Evolutionary conservation across 2,113 vertebrate genomes (phyloP), one percentile per base, ranked within the genome.

Genomic region (Alectura lathami): DNA sequence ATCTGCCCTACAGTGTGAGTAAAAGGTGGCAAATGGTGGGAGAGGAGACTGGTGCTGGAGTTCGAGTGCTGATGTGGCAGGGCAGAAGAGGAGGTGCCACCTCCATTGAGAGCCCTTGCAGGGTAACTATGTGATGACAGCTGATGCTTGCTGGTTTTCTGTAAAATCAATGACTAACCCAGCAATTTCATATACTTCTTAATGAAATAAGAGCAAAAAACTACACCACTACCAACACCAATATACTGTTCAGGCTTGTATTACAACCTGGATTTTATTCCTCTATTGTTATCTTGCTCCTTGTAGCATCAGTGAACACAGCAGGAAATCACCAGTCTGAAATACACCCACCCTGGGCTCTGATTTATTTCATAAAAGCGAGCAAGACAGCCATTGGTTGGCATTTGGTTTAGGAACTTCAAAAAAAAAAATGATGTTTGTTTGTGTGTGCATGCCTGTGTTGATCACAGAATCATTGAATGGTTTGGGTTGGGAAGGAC

Each of bases 181-280:
- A 47, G 18, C 42, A 62, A 67, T 82, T 83, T 56, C 42, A 74
- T 64, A 83, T 47, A 10, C 22, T 51, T 77, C 27, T 95, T 89
- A 87, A 83, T 92, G 78, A 73, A 64, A 63, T 60, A 74, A 83
- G 23, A 54, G 13, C 57, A 83, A 85, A 74, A 89, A 87, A 85
- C 81, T n/a, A n/a, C 23, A 45, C 9, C 63, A 22, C 43, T 88
- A 54, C 10, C 1, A 6, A 38, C 50, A 69, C 69, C 63, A 69
- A 59, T 85, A 32, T 63, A 47, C 50, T 56, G 29, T 88, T 85
- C 59, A 59, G 38, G 32, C 72, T 93, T 83, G 67, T 93, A 85
- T 85, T 92, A 74, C 84, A 93, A 95, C 32, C 20, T 89, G 45
- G 45, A 83, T 85, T 92, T 93, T 89, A 92, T 91, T 77, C 63